A percentile compares a stretch with the other conserved stretches of the same genome.
phyloP scores from a whole-genome alignment of 2,797 vertebrate genomes.

The Pelodytes ibericus region DNA sequence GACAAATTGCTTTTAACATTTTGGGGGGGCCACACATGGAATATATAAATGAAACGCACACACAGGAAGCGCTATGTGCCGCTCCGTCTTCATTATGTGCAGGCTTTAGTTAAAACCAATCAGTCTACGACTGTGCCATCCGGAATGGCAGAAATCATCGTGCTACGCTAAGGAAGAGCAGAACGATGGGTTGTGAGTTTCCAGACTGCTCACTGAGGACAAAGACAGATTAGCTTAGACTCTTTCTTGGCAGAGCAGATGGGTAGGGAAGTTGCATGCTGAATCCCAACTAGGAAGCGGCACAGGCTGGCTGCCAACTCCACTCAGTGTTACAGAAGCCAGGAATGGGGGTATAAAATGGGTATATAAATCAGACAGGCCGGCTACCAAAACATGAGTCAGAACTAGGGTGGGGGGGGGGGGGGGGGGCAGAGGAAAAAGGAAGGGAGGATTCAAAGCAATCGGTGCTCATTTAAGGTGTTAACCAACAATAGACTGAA shows the following conservation, averaged over 20 bases:
- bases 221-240: conserved; percentile 50
- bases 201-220: conserved; percentile 41
- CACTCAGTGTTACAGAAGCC: conserved; percentile 43
- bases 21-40: too few species aligned
- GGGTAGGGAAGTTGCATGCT: conserved; percentile 29
- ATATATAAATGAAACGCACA: too few species aligned
- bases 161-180: background rate
- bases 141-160: conserved; percentile 8
- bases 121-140: conserved; percentile 21
- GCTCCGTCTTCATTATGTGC: too few species aligned
- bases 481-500: conserved; percentile 16
- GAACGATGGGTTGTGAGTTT: background rate
- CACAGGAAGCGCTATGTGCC: too few species aligned
- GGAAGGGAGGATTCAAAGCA: too few species aligned
- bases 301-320: conserved; percentile 47
- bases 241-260: conserved; percentile 51
- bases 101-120: too few species aligned
- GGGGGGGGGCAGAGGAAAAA: too few species aligned
- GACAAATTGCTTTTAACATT: too few species aligned
- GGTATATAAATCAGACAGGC: conserved; percentile 32
- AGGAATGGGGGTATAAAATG: conserved; percentile 11
- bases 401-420: conserved; percentile 3
- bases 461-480: conserved; percentile 3
- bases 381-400: conserved; percentile 30
- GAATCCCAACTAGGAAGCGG: conserved; percentile 42